phyloP scores from a whole-genome alignment of 2,888 invertebrate genomes.

The Trichacis sp. region DNA sequence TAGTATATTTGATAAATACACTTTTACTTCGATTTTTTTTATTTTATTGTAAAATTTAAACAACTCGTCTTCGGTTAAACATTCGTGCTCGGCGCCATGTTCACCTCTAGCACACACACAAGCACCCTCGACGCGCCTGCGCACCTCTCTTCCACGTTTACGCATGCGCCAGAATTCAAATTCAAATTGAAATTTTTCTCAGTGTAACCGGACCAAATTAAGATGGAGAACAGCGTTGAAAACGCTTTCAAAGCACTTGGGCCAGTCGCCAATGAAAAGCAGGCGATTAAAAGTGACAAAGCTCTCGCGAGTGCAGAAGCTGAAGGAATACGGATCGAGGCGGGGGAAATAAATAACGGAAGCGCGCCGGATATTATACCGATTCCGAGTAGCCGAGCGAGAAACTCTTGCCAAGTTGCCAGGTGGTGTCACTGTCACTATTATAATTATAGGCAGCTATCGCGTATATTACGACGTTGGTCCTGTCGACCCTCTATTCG shows the following conservation, averaged over 20 bases:
- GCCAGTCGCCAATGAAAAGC: not conserved
- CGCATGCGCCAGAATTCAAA: too few species aligned
- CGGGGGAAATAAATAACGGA: slow-evolving; percentile 49
- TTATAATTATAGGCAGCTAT: slow-evolving; percentile 57
- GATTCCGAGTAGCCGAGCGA: slow-evolving; percentile 51
- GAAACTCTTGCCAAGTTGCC: slow-evolving; percentile 59
- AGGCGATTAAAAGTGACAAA: not conserved
- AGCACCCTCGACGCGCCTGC: too few species aligned
- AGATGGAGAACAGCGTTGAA: not conserved
- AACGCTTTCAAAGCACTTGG: too few species aligned
- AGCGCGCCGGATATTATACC: slow-evolving; percentile 55
- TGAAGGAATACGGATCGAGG: not conserved
- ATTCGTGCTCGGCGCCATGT: too few species aligned
- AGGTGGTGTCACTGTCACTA: slow-evolving; percentile 63
- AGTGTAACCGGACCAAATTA: too few species aligned
- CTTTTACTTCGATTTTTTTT: too few species aligned
- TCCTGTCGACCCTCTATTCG: slow-evolving; percentile 29
- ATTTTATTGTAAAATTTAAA: too few species aligned
- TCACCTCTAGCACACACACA: too few species aligned
- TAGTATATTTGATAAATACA: too few species aligned
- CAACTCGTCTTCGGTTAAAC: too few species aligned
- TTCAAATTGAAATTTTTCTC: too few species aligned
- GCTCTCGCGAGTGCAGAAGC: not conserved
- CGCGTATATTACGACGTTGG: slow-evolving; percentile 21
- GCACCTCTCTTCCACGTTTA: too few species aligned